These are phyloP conservation scores for Pygoscelis antarcticus DNA, from an alignment of 2,113 vertebrate species.

Conservation along the genomic window DNA sequence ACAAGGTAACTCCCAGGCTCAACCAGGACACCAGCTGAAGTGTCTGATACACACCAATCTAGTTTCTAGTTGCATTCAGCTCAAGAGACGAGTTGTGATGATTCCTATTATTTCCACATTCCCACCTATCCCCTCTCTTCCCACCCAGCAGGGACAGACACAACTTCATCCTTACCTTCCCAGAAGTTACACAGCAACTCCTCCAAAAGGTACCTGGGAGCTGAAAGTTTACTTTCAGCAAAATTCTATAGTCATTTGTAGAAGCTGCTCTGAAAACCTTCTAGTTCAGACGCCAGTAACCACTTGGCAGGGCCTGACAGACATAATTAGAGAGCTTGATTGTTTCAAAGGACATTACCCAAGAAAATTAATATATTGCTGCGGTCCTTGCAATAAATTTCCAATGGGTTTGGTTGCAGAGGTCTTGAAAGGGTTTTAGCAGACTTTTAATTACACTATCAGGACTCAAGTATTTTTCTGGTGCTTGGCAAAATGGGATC, in stretches of 20 bases:
- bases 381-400: neutral
- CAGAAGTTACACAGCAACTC: neutral
- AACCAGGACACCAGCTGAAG: neutral
- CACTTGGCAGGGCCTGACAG: conserved; percentile 7
- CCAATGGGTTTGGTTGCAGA: conserved; percentile 3
- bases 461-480: conserved; percentile 10
- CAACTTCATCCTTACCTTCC: neutral
- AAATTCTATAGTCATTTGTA: neutral
- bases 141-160: neutral
- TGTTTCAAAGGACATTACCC: conserved; percentile 35
- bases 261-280: conserved; percentile 7
- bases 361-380: conserved; percentile 30
- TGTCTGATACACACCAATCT: neutral
- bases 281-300: neutral
- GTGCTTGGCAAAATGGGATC: conserved; percentile 21
- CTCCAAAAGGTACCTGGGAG: neutral
- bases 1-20: neutral
- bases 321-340: conserved; percentile 17
- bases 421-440: conserved; percentile 40
- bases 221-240: neutral
- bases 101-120: neutral
- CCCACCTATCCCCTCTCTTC: neutral
- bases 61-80: neutral
- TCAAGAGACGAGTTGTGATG: neutral
- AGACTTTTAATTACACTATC: conserved; percentile 29